These are phyloP conservation scores for Drosophila testacea DNA, from an alignment of 2,888 invertebrate genomes.

Conservation along the genomic window DNA sequence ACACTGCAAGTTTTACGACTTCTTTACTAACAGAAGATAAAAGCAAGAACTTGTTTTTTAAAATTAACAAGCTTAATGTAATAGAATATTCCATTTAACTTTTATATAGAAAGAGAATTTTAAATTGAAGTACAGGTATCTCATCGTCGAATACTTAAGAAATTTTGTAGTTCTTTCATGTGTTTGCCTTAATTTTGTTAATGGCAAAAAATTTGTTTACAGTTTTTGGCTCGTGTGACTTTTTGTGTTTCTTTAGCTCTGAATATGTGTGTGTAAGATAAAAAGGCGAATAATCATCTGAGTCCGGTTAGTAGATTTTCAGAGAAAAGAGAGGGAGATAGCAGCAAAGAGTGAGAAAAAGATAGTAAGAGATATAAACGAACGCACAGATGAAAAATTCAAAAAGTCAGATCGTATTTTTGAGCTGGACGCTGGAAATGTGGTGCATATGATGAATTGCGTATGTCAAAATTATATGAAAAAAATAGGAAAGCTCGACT, in stretches of 20 bases:
- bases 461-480: background rate
- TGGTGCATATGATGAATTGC: constrained; percentile 13
- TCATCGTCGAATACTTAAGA: constrained; percentile 21
- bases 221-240: constrained; percentile 37
- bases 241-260: constrained; percentile 11
- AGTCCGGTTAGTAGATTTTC: constrained; percentile 7
- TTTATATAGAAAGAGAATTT: background rate
- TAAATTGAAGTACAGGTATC: constrained; percentile 16
- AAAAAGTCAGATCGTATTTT: constrained; percentile 16
- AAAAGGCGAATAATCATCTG: constrained; percentile 37
- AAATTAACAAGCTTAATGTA: background rate
- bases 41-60: background rate
- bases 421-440: constrained; percentile 14
- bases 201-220: constrained; percentile 69
- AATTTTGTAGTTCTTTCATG: constrained; percentile 18
- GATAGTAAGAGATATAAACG: background rate
- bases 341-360: background rate
- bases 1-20: no score
- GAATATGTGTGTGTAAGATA: constrained; percentile 10
- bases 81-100: background rate
- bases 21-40: no score
- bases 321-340: background rate
- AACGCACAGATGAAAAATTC: constrained; percentile 1
- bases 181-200: constrained; percentile 69
- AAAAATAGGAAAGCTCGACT: background rate